A percentile compares a stretch with the other conserved stretches of the same genome.
Conservation (phyloP, 2,888 invertebrate species). For the Standfussiana lucernea region DNA sequence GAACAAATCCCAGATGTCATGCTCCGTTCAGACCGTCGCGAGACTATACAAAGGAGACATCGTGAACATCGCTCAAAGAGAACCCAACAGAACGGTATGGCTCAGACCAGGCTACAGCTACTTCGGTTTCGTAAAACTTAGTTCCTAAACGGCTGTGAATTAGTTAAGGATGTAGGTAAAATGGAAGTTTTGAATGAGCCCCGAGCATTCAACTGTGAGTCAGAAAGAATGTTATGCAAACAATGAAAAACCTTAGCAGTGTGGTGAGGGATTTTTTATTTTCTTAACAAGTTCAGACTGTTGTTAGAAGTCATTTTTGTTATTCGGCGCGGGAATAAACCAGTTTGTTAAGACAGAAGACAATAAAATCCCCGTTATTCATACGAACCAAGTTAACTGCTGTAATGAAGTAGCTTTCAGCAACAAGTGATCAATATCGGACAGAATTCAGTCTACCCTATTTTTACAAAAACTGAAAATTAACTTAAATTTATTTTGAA, state of each 20-base stretch:
- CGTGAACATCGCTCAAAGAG: conserved; percentile 83
- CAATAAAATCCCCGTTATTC: conserved; percentile 23
- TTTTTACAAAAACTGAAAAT: neutral
- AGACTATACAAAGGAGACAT: conserved; percentile 80
- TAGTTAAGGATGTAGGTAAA: conserved; percentile 54
- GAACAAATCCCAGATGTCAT: conserved; percentile 83
- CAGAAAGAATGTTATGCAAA: conserved; percentile 44
- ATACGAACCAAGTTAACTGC: neutral
- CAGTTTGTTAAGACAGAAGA: neutral
- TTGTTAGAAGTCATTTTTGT: conserved; percentile 19
- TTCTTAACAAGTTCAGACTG: conserved; percentile 19
- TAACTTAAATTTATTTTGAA: neutral
- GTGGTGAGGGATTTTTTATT: conserved; percentile 34
- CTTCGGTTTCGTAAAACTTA: conserved; percentile 86
- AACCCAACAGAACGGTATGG: conserved; percentile 83
- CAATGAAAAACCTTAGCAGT: conserved; percentile 34
- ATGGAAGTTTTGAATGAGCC: conserved; percentile 43
- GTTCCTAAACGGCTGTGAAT: conserved; percentile 85
- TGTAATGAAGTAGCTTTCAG: neutral
- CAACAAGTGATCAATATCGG: neutral
- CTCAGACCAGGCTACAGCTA: conserved; percentile 83
- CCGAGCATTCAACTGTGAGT: conserved; percentile 56
- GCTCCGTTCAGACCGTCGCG: conserved; percentile 82
- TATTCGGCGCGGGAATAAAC: conserved; percentile 23
- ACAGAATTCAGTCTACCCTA: rapidly evolving